Percentiles rank a stretch among this genome's conserved stretches.
phyloP scores from a whole-genome alignment of 2,888 invertebrate genomes.

The Ichneumon xanthorius region DNA sequence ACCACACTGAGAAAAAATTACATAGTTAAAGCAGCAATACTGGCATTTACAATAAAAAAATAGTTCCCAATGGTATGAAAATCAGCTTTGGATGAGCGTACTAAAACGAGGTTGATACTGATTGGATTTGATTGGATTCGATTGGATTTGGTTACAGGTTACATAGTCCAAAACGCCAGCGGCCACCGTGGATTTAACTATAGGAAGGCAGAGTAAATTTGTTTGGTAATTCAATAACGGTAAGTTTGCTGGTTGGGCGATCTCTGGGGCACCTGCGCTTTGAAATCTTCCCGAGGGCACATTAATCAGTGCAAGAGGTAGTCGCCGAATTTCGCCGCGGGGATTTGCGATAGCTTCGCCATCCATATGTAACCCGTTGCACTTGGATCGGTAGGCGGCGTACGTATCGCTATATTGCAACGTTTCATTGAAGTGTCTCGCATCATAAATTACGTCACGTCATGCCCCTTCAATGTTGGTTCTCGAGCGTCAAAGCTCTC shows the following conservation, averaged over 20 bases:
- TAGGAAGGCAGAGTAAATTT: constrained; percentile 12
- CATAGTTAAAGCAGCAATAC: too few species aligned
- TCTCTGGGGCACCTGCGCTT: not conserved
- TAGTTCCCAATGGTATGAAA: too few species aligned
- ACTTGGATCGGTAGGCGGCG: not conserved
- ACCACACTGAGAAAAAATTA: too few species aligned
- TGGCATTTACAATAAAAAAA: too few species aligned
- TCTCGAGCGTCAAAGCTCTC: not conserved
- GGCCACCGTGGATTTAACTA: constrained; percentile 4
- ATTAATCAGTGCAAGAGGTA: not conserved
- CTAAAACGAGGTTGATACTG: not conserved
- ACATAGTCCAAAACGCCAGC: not conserved
- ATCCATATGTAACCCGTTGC: not conserved
- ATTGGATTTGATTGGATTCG: not conserved
- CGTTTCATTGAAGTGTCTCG: not conserved
- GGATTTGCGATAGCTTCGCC: not conserved
- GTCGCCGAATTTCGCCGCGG: not conserved
- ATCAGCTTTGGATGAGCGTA: not conserved
- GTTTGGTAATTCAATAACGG: not conserved
- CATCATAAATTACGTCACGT: not conserved
- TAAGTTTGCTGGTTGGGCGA: not conserved
- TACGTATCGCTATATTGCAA: not conserved
- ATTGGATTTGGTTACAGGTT: not conserved
- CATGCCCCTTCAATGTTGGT: not conserved
- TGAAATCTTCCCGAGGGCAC: not conserved